Evolutionary conservation across 2,113 vertebrate species (phyloP).

Genomic region (human): DNA sequence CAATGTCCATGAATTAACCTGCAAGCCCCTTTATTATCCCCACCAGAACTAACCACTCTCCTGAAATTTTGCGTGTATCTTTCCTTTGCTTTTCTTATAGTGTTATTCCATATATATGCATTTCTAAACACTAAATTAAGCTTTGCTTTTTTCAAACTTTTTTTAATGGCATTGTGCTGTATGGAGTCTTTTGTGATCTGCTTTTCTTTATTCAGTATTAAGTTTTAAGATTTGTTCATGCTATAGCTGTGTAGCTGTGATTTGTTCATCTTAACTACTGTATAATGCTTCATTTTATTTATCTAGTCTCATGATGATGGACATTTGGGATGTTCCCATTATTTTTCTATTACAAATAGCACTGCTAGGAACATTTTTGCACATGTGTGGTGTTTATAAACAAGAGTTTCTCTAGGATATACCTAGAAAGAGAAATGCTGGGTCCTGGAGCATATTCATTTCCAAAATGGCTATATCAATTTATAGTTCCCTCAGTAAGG

Average conservation of each 20-base stretch:
- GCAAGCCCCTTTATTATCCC: not conserved
- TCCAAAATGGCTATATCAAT: not conserved
- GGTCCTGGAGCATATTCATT: not conserved
- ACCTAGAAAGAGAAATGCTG: not conserved
- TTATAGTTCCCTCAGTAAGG: not conserved
- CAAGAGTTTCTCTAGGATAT: not conserved
- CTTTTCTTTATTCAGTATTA: not conserved
- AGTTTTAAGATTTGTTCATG: not conserved
- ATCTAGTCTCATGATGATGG: not conserved
- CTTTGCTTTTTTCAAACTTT: not conserved
- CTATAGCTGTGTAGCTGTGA: not conserved
- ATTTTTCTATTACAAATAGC: not conserved
- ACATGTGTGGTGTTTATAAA: not conserved
- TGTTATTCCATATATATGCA: not conserved
- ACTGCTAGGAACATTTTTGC: not conserved
- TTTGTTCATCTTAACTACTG: not conserved
- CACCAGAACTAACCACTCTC: not conserved
- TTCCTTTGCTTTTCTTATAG: not conserved
- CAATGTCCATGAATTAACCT: not conserved
- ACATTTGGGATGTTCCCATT: not conserved
- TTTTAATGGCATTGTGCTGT: not conserved
- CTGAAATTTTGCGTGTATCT: not conserved
- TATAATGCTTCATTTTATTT: slow-evolving; percentile 16
- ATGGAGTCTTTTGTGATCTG: not conserved
- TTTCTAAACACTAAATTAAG: not conserved